Percentiles rank a stretch among this genome's conserved stretches.
Conservation (phyloP, 2,113 vertebrate species). For the Oryzias melastigma region DNA sequence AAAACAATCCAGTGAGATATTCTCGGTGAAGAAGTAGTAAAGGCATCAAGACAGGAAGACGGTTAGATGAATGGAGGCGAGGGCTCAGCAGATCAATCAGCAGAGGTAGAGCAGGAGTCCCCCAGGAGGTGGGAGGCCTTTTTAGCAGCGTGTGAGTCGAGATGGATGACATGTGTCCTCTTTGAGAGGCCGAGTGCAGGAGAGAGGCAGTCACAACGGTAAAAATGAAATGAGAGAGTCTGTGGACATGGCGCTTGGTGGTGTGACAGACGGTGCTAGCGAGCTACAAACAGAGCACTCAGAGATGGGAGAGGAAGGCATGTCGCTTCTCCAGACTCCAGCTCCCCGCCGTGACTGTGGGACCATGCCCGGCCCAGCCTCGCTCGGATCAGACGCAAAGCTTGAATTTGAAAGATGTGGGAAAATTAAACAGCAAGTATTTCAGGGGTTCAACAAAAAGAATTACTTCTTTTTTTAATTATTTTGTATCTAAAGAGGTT, state of each 20-base stretch:
- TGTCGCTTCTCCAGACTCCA: constrained; percentile 59
- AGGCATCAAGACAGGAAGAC: constrained; percentile 60
- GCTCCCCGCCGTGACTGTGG: constrained; percentile 53
- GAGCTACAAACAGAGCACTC: constrained; percentile 63
- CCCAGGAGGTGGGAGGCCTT: constrained; percentile 36
- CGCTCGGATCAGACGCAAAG: constrained; percentile 25
- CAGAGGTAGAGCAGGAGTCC: constrained; percentile 53
- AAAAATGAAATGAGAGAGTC: constrained; percentile 46
- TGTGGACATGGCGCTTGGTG: constrained; percentile 45
- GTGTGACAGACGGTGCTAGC: constrained; percentile 65
- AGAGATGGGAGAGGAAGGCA: constrained; percentile 65
- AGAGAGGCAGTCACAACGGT: constrained; percentile 33
- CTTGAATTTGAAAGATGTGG: constrained; percentile 27
- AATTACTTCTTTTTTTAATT: neutral
- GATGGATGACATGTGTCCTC: constrained; percentile 62
- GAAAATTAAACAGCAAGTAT: constrained; percentile 23
- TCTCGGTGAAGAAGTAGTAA: constrained; percentile 22
- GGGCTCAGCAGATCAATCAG: constrained; percentile 62
- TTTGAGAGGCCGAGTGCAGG: constrained; percentile 40
- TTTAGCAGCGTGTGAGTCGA: constrained; percentile 57
- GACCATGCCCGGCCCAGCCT: constrained; percentile 58
- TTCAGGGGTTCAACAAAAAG: constrained; percentile 30
- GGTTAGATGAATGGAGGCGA: constrained; percentile 59
- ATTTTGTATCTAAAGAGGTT: neutral
- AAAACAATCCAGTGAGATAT: constrained; percentile 37